Evolutionary conservation across 2,888 invertebrate genomes (phyloP).

Genomic region (Hypolimnas misippus): DNA sequence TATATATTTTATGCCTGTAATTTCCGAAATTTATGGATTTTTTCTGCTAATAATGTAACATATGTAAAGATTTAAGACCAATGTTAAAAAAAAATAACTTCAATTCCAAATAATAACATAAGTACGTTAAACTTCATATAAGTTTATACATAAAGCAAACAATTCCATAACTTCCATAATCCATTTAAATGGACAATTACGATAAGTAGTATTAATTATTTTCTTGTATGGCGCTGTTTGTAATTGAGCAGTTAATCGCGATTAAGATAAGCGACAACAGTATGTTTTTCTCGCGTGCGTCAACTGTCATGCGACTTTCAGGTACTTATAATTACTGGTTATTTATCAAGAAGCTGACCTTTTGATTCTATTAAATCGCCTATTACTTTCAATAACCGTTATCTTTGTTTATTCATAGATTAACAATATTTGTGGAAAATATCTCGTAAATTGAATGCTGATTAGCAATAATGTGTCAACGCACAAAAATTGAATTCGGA

Average conservation of each 20-base stretch:
- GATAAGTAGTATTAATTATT: conserved; percentile 26
- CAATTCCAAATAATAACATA: no score
- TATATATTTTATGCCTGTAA: no score
- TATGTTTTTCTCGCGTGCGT: conserved; percentile 35
- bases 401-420: conserved; percentile 15
- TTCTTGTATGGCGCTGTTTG: conserved; percentile 30
- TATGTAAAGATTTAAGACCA: neutral
- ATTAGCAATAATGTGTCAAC: no score
- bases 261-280: conserved; percentile 30
- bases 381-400: conserved; percentile 16
- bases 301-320: conserved; percentile 32
- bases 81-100: no score
- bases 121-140: no score
- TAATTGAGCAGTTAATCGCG: conserved; percentile 35
- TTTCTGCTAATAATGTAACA: no score
- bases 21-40: no score
- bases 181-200: conserved; percentile 11
- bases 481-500: no score
- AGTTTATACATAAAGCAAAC: neutral
- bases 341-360: conserved; percentile 35
- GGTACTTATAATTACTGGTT: conserved; percentile 30
- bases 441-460: no score
- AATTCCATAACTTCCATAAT: no score
- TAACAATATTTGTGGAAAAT: conserved; percentile 13
- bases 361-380: conserved; percentile 21